Base-by-base conservation (phyloP, 2,113 vertebrate genomes). In the Channa maculata region DNA sequence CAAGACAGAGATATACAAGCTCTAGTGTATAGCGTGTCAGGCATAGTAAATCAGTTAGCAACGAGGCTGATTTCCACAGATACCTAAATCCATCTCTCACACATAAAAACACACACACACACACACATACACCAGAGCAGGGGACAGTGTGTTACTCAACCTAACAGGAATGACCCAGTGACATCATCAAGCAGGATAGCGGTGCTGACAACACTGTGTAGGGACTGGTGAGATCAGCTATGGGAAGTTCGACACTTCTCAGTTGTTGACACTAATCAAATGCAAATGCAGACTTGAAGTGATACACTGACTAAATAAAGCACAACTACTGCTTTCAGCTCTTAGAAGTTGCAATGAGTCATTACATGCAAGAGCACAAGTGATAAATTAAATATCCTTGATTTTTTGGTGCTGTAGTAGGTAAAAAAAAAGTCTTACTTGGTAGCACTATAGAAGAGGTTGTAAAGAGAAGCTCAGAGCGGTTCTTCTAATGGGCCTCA, bases 151-250 rank as follows among this genome's bases (percentile, higher is more conserved):
- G 83, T 87, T 82, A 83, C 74, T 84, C 82, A 82, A 39, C 51
- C 49, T 4, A 50, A 80, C 79, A 84, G 86, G 81, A 91, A 90
- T 75, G 87, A 86, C 64, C 79, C 61, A 8, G 48, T 91, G 88
- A 92, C 91, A 86, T 88, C 85, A 90, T 82, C 58, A 79, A 37
- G 70, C 66, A 63, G 48, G 83, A 72, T 5, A 67, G 83, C 38
- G 15, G 15, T 15, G 76, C 62, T 88, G 79, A 91, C 81, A 86
- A 89, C 86, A 83, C 53, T 41, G 64, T 2, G 67, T 3, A 6
- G 45, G 65, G 75, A 87, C 76, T 86, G 85, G 73, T 86, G 83
- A 82, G 77, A 77, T 80, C 86, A 83, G 82, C 78, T n/a, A 15
- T 2, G 58, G 74, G 74, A 86, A 80, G 55, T 75, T 65, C 58